Base-by-base conservation (phyloP, 2,797 vertebrate species). In the Peromyscus melanophrys region DNA sequence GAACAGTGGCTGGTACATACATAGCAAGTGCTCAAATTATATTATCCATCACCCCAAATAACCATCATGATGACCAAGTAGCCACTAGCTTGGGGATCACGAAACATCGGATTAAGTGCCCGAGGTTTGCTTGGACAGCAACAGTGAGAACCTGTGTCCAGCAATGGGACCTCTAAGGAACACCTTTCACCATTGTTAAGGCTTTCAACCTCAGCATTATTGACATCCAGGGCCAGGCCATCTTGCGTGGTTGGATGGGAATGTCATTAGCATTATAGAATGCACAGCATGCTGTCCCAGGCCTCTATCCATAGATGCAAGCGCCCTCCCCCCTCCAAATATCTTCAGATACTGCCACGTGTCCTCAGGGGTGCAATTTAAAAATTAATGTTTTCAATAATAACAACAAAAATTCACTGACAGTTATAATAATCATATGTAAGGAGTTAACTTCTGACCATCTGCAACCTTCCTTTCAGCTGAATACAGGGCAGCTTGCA, bases 311-410 rank as follows among this genome's bases (percentile, higher is more conserved):
- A 7, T 3, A 61, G 4, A 19, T 3, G 25, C 1, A 78, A 40
- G 5, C 77, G n/a, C 14, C 40, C 14, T 49, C 1, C 78, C 34
- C 17, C 2, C 21, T 77, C 4, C 2, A 80, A 1, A 4, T 11
- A 4, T 77, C 84, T 77, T n/a, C 17, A 71, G 52, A 88, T 25
- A 63, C 65, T 73, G 4, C 37, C 27, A 49, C 46, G 13, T 29
- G 4, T 78, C 69, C 29, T 90, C 43, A 37, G 88, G 31, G 31
- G 17, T 78, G 43, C 21, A 77, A 49, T 9, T 52, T 65, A 93
- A 69, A 77, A 97, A 92, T 31, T 69, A 69, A 31, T 73, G 4
- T 92, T 59, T 95, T 93, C 92, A 87, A 85, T 4, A 21, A 80
- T 90, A 91, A 55, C 67, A 43, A 65, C 63, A 37, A 1, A 76